phyloP scores from a whole-genome alignment of 2,797 vertebrate species.

The Chanos chanos region DNA sequence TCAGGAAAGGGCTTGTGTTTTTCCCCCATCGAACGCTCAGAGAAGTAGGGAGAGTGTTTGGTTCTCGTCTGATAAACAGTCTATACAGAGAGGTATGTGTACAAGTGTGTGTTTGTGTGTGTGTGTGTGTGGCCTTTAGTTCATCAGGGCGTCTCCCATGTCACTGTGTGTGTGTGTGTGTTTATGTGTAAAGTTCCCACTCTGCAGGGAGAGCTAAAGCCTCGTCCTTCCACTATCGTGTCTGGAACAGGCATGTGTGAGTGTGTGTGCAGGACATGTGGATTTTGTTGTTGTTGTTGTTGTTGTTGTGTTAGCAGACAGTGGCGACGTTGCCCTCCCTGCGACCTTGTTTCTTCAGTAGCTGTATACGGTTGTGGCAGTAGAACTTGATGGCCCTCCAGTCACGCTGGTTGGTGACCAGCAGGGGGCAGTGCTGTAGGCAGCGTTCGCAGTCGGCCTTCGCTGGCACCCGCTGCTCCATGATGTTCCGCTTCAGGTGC shows the following conservation, averaged over 20 bases:
- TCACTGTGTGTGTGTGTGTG: background rate
- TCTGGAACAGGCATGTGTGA: too few relatives aligned
- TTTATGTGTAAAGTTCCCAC: background rate
- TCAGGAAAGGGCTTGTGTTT: too few relatives aligned
- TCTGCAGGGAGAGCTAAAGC: too few relatives aligned
- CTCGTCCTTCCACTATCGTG: too few relatives aligned
- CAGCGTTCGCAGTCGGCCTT: conserved; percentile 80
- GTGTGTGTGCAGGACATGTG: background rate
- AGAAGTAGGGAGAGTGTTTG: too few relatives aligned
- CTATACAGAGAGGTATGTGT: background rate
- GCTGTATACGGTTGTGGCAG: conserved; percentile 80
- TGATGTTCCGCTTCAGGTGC: conserved; percentile 73
- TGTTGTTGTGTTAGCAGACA: conserved; percentile 50
- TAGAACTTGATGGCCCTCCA: conserved; percentile 81
- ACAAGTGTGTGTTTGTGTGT: background rate
- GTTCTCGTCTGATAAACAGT: background rate
- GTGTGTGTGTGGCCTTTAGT: background rate
- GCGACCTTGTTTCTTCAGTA: conserved; percentile 75
- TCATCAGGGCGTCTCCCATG: too few relatives aligned
- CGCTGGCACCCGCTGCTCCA: conserved; percentile 72
- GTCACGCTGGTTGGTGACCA: conserved; percentile 77
- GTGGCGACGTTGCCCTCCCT: conserved; percentile 55
- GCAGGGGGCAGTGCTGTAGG: conserved; percentile 74
- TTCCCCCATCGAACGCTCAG: too few relatives aligned
- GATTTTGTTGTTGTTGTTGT: too few relatives aligned